phyloP scores from a whole-genome alignment of 2,113 vertebrate species.

The Triplophysa dalaica region DNA sequence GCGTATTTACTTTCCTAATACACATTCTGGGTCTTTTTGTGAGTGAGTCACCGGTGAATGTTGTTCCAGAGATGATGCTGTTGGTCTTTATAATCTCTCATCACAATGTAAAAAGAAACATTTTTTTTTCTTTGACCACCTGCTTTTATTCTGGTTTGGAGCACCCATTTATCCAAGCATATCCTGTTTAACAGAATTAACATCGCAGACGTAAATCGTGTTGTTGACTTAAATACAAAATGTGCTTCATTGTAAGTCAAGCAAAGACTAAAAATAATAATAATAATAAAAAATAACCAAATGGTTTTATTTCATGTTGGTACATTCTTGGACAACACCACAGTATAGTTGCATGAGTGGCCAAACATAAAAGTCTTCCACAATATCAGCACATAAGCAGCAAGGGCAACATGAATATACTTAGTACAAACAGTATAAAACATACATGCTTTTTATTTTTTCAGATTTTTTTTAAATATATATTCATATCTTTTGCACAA shows the following conservation, averaged over 20 bases:
- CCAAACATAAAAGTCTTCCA: constrained; percentile 74
- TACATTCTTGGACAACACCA: constrained; percentile 81
- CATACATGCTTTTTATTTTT: constrained; percentile 74
- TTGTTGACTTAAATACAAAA: background rate
- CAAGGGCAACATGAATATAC: constrained; percentile 79
- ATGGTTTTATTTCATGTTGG: constrained; percentile 78
- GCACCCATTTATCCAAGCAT: no score
- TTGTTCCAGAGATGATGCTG: no score
- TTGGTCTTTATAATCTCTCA: no score
- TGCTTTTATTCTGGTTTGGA: no score
- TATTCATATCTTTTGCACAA: constrained; percentile 66
- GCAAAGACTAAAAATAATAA: constrained; percentile 39
- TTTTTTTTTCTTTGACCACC: no score
- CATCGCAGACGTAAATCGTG: no score
- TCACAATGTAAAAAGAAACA: no score
- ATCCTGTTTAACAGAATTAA: no score
- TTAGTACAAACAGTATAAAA: constrained; percentile 81
- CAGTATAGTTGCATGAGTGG: constrained; percentile 80
- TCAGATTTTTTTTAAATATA: constrained; percentile 74
- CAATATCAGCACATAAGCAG: constrained; percentile 79
- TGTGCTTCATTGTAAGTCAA: background rate
- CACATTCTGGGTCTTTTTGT: no score
- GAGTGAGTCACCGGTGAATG: no score
- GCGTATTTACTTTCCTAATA: no score
- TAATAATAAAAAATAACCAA: constrained; percentile 74